A percentile compares a stretch with the other conserved stretches of the same genome.
phyloP scores from a whole-genome alignment of 2,888 invertebrate species.

The Sinotaia quadrata region DNA sequence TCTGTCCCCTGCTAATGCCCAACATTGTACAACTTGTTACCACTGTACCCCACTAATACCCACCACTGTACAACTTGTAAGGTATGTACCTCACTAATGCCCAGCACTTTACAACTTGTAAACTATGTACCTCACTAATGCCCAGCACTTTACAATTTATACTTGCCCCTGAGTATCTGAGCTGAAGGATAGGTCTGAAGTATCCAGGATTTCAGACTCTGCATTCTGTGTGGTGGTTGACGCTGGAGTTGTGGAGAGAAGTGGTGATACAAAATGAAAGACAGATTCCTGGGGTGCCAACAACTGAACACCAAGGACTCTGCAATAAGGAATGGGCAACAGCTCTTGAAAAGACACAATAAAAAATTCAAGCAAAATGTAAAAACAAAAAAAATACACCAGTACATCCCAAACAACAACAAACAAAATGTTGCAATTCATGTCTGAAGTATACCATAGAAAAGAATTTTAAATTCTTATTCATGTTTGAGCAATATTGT shows the following conservation, averaged over 20 bases:
- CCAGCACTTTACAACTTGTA: background rate
- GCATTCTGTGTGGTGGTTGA: constrained; percentile 46
- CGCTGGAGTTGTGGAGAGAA: constrained; percentile 38
- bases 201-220: constrained; percentile 59
- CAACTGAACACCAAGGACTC: constrained; percentile 64
- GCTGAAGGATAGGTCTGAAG: constrained; percentile 54
- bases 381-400: too few species aligned
- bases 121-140: background rate
- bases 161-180: constrained; percentile 61
- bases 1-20: background rate
- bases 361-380: too few species aligned
- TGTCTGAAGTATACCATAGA: too few species aligned
- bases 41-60: background rate
- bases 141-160: background rate
- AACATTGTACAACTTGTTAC: background rate
- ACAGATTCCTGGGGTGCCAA: constrained; percentile 60
- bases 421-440: too few species aligned
- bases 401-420: too few species aligned
- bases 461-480: too few species aligned
- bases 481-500: too few species aligned
- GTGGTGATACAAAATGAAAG: constrained; percentile 52
- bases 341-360: too few species aligned
- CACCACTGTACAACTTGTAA: background rate
- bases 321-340: too few species aligned
- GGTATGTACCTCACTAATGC: background rate